Evolutionary conservation across 2,888 invertebrate species (phyloP), one percentile per base, ranked within the genome.

Genomic region (Plebejus argus): DNA sequence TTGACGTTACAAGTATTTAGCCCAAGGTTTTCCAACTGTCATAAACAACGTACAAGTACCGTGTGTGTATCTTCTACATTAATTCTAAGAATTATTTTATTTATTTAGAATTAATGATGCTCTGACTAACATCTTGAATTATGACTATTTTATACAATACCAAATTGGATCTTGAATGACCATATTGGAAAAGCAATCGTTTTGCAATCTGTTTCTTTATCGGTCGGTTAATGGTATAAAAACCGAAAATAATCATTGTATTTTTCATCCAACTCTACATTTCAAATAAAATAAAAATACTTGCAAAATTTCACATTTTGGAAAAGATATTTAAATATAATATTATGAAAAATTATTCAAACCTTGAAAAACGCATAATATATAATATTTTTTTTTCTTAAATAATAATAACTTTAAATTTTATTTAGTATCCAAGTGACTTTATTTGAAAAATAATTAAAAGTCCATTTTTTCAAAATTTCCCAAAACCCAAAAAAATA

Each of bases 81-180:
- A 56, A n/a, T n/a, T 53, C 53, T 7, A 58, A n/a, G 58, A 58
- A 39, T 39, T 39, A 6, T 7, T 4, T 39, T 39, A 2, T 58
- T 58, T 61, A 20, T 61, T 23, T 23, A 61, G 58, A 61, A 61
- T 28, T 15, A 28, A 66, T 15, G 15, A 66, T 15, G 23, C 28
- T 61, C 23, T 66, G 66, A 66, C 28, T 66, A 66, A 66, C 61
- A 61, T 66, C 66, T 28, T 66, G 66, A 66, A 66, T 28, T 66
- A 66, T 18, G 23, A 66, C 18, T 28, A 66, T 28, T 66, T 66
- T 33, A 66, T 66, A 28, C 66, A 66, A 15, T 28, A 66, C 78
- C 76, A 78, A 76, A 72, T 78, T 76, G 18, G 76, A 56, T 23
- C 66, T 66, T 66, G 66, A 66, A 66, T 66, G 66, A 1, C 66